Evolutionary conservation across 1,140 invertebrate species (phyloP).

Genomic region (Drosophila bocki): DNA sequence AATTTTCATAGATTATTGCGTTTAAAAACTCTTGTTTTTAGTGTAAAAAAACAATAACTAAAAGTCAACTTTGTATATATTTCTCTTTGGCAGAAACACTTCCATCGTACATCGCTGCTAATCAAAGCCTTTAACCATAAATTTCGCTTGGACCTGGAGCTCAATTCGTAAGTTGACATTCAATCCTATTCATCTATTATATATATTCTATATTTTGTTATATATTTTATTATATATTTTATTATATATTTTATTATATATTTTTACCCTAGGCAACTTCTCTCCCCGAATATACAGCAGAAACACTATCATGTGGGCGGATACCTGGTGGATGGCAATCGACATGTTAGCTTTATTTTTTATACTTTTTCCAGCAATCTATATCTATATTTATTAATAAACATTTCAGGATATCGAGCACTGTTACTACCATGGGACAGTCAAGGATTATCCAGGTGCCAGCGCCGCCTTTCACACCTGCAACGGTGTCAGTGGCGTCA

Average conservation of each 20-base stretch:
- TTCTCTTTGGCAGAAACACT: constrained; percentile 93
- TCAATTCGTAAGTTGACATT: constrained; percentile 94
- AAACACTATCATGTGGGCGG: constrained; percentile 91
- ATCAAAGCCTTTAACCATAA: constrained; percentile 98
- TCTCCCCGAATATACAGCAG: constrained; percentile 93
- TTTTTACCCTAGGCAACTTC: constrained; percentile 88
- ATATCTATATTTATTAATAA: neutral
- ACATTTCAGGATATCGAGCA: constrained; percentile 94
- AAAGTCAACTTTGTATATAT: neutral
- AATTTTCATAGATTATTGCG: neutral
- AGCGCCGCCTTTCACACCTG: constrained; percentile 98
- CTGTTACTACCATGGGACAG: constrained; percentile 97
- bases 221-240: constrained; percentile 22
- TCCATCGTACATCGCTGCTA: constrained; percentile 95
- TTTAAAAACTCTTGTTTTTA: neutral
- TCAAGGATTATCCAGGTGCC: constrained; percentile 98
- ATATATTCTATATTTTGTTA: neutral
- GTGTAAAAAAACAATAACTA: neutral
- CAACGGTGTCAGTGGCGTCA: constrained; percentile 97
- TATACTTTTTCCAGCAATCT: neutral
- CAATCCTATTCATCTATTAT: neutral
- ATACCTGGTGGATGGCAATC: constrained; percentile 82
- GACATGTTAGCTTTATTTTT: constrained; percentile 75
- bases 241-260: constrained; percentile 30
- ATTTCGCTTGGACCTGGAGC: constrained; percentile 97